Evolutionary conservation across 53 echinoderm and acorn worm genomes (phyloP).

Genomic region (Astropecten irregularis): DNA sequence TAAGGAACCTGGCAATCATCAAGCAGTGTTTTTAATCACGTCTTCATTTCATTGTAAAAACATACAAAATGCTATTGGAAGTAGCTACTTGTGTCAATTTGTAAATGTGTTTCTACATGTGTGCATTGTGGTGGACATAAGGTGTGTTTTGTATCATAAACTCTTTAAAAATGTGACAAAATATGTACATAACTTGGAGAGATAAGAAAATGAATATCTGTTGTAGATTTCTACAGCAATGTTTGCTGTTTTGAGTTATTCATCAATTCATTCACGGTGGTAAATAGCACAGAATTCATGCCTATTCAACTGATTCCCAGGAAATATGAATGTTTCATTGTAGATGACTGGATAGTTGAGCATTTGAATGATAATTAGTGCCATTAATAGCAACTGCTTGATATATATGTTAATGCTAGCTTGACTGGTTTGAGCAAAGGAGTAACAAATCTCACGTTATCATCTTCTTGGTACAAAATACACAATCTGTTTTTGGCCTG

Average conservation of each 20-base stretch:
- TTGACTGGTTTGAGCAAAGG: too few species aligned
- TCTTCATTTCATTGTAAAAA: background rate
- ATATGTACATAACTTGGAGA: slow-evolving; percentile 46
- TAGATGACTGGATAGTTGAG: too few species aligned
- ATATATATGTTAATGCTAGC: too few species aligned
- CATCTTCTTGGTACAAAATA: too few species aligned
- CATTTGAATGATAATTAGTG: too few species aligned
- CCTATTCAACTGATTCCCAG: too few species aligned
- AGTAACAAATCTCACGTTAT: too few species aligned
- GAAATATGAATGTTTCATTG: too few species aligned
- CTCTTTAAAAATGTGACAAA: slow-evolving; percentile 14
- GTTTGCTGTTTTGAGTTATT: slow-evolving; percentile 21
- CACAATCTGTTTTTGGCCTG: too few species aligned
- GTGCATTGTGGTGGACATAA: slow-evolving; percentile 18
- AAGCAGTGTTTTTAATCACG: too few species aligned
- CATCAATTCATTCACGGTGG: background rate
- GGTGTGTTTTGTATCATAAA: slow-evolving; percentile 36
- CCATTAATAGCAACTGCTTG: too few species aligned
- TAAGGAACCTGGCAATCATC: too few species aligned
- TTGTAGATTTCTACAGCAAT: slow-evolving; percentile 24
- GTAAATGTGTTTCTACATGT: background rate
- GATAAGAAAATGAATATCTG: slow-evolving; percentile 6
- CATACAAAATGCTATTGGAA: background rate
- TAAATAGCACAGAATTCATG: background rate
- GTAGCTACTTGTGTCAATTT: background rate